Conservation (phyloP, 1,140 invertebrate species). For the Chionoecetes opilio region DNA sequence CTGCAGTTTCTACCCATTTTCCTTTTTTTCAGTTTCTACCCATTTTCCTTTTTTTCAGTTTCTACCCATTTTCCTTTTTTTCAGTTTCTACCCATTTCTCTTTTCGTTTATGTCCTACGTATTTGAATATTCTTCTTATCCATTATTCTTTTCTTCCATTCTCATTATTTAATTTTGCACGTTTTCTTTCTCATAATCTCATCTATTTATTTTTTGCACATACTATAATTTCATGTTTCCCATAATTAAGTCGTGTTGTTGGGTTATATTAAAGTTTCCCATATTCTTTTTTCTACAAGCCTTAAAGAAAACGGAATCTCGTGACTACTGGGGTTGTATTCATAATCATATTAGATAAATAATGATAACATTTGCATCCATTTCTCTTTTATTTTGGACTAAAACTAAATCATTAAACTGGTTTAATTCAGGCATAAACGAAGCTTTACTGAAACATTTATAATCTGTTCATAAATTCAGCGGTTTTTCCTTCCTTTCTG, state of each 20-base stretch:
- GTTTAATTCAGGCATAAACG: neutral
- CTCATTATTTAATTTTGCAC: neutral
- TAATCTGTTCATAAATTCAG: neutral
- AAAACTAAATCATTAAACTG: neutral
- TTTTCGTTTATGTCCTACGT: neutral
- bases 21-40: neutral
- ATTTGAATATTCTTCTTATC: neutral
- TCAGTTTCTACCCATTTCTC: too few relatives aligned
- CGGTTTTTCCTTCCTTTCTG: neutral
- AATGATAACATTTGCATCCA: neutral
- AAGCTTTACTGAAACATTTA: neutral
- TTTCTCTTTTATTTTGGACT: neutral
- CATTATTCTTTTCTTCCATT: neutral
- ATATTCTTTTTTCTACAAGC: neutral
- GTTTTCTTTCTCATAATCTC: constrained; percentile 19
- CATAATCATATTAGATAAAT: constrained; percentile 14
- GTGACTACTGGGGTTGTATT: neutral
- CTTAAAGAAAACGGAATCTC: neutral
- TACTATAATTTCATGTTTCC: neutral
- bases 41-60: neutral
- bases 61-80: neutral
- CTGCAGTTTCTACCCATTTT: neutral
- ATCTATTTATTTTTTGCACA: neutral
- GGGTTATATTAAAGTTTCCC: neutral
- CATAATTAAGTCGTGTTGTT: neutral